Percentiles rank a stretch among this genome's conserved stretches.
phyloP scores from a whole-genome alignment of 2,888 invertebrate genomes.

The Nephrotoma flavescens region DNA sequence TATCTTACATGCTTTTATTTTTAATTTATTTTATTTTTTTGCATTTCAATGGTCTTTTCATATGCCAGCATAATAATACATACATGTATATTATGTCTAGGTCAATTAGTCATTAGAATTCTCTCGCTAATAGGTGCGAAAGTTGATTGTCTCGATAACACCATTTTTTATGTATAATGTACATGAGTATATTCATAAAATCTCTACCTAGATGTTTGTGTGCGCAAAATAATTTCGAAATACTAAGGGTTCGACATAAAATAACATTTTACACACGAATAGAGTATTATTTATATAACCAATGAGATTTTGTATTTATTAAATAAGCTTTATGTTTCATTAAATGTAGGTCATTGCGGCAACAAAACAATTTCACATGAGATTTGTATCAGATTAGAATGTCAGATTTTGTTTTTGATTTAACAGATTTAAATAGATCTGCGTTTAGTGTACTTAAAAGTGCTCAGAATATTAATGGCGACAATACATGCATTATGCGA shows the following conservation, averaged over 20 bases:
- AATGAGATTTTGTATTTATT: background rate
- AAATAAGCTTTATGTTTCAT: background rate
- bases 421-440: too few species aligned
- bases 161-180: background rate
- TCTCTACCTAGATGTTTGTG: background rate
- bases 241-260: background rate
- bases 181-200: background rate
- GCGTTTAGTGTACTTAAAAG: too few species aligned
- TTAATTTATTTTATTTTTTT: background rate
- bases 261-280: background rate
- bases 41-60: background rate
- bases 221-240: background rate
- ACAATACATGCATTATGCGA: too few species aligned
- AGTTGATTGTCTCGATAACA: background rate
- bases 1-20: background rate
- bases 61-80: background rate
- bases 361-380: background rate
- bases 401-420: background rate
- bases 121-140: background rate
- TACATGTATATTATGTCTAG: background rate
- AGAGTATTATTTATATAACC: background rate
- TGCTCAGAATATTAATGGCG: too few species aligned
- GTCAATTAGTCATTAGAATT: background rate
- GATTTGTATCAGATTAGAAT: background rate
- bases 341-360: background rate